A percentile compares a stretch with the other conserved stretches of the same genome.
phyloP scores from a whole-genome alignment of 2,797 vertebrate genomes.

The Malurus splendens region DNA sequence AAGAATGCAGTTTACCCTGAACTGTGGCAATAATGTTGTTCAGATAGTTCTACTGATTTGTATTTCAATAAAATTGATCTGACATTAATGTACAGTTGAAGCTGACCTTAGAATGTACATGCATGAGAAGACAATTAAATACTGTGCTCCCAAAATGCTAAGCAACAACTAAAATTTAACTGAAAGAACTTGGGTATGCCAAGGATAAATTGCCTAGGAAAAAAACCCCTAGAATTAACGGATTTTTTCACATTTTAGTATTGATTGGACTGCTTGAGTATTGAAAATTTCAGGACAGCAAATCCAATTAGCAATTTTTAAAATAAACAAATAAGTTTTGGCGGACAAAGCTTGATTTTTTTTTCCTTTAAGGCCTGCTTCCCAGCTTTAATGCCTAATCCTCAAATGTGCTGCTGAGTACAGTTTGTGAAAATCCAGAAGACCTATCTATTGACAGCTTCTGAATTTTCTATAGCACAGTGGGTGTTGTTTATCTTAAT shows the following conservation, averaged over 20 bases:
- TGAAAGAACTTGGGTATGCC: not conserved
- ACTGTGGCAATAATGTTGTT: not conserved
- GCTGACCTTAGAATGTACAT: not conserved
- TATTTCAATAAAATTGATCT: not conserved
- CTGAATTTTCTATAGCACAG: not conserved
- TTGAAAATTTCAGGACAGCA: not conserved
- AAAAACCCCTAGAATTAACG: not conserved
- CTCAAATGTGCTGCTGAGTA: not conserved
- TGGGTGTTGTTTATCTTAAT: not conserved
- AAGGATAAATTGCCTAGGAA: not conserved
- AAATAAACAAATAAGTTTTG: not conserved
- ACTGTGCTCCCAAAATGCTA: not conserved
- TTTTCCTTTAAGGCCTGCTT: not conserved
- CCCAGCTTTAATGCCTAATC: not conserved
- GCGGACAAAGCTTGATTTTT: not conserved
- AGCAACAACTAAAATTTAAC: not conserved
- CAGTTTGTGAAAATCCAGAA: not conserved
- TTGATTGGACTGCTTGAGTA: not conserved
- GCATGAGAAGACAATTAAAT: not conserved
- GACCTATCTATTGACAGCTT: not conserved
- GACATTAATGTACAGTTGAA: not conserved
- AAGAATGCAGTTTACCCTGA: not conserved
- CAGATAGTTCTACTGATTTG: not conserved
- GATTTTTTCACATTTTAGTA: not conserved
- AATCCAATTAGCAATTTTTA: constrained; percentile 2